phyloP scores from a whole-genome alignment of 30 jellyfish, hydroid and myxozoan species.

The Rhopilema esculentum region DNA sequence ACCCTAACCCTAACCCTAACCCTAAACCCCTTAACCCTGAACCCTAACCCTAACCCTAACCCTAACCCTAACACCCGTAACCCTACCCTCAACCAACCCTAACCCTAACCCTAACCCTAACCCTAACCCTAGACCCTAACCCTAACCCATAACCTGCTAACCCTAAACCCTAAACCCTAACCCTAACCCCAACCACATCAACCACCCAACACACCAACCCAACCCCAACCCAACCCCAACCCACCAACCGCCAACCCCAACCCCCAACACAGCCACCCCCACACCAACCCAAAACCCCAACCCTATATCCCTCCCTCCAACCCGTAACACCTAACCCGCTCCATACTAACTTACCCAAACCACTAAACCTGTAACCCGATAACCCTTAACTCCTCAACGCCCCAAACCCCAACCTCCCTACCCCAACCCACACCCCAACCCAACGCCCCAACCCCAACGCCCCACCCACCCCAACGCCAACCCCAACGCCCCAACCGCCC shows the following conservation, averaged over 20 bases:
- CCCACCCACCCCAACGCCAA: no score
- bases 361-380: no score
- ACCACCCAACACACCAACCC: not conserved
- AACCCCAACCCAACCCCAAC: not conserved
- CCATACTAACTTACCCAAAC: no score
- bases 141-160: constrained; percentile 64
- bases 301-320: no score
- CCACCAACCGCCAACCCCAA: not conserved
- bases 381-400: no score
- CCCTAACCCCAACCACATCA: not conserved
- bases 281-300: no score
- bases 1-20: constrained; percentile 67
- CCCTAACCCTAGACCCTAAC: constrained; percentile 68
- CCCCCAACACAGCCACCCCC: no score
- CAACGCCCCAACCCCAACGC: no score
- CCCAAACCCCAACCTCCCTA: no score
- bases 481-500: no score
- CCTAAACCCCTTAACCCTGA: constrained; percentile 55
- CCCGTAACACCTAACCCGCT: no score
- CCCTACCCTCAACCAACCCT: constrained; percentile 65
- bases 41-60: constrained; percentile 69
- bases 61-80: constrained; percentile 62
- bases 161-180: not conserved
- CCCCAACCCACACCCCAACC: no score
- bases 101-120: constrained; percentile 74